phyloP scores from a whole-genome alignment of 2,113 vertebrate genomes.

The Chaetura pelagica region DNA sequence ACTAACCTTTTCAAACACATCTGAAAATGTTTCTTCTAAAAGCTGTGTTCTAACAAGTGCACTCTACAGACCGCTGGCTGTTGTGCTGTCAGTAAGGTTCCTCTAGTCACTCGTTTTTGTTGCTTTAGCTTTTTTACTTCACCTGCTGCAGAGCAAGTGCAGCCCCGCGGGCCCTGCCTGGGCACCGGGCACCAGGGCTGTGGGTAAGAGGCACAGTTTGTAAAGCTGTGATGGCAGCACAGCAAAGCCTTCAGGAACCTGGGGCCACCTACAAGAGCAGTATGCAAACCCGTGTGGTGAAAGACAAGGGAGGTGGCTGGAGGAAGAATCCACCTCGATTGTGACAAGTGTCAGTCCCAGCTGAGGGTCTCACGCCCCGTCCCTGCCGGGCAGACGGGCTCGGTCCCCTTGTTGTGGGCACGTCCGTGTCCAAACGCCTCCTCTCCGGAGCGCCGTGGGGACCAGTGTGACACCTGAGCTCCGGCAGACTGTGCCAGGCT shows the following conservation, averaged over 20 bases:
- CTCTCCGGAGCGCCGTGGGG: neutral
- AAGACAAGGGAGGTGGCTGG: neutral
- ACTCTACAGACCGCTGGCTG: neutral
- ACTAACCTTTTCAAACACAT: neutral
- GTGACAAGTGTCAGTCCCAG: neutral
- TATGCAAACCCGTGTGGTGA: neutral
- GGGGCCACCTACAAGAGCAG: no score
- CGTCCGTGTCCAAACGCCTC: neutral
- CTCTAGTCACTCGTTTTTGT: neutral
- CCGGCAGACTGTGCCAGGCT: rapidly evolving
- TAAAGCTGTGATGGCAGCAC: no score
- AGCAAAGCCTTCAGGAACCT: no score
- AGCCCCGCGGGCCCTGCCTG: no score
- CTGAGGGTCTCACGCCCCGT: no score
- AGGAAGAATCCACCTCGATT: neutral
- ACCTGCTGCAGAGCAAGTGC: no score
- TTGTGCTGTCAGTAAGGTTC: neutral
- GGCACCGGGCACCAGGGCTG: no score
- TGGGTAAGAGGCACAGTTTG: no score
- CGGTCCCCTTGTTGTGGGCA: no score
- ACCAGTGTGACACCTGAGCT: neutral
- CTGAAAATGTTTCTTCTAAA: neutral
- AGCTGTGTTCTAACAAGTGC: neutral
- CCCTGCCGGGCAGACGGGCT: no score
- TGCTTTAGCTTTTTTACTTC: neutral